Evolutionary conservation across 2,113 vertebrate species (phyloP).

Genomic region (Callionymus lyra): DNA sequence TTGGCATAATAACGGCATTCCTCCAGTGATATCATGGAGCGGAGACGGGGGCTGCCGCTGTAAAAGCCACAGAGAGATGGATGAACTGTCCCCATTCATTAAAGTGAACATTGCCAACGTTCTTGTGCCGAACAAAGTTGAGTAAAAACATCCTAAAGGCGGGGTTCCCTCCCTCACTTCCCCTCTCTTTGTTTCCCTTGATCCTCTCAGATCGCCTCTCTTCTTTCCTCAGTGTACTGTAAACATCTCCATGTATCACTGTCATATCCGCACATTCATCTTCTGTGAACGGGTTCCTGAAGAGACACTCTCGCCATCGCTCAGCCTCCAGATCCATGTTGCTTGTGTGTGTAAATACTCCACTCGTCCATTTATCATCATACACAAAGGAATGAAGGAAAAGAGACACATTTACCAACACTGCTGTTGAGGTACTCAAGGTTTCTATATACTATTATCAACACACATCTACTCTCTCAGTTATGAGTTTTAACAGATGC

Average conservation of each 20-base stretch:
- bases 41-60: conserved; percentile 17
- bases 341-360: too few relatives aligned
- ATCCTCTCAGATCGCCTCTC: too few relatives aligned
- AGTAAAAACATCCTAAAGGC: conserved; percentile 32
- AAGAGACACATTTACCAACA: too few relatives aligned
- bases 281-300: conserved; percentile 34
- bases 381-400: too few relatives aligned
- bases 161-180: conserved; percentile 3
- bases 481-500: too few relatives aligned
- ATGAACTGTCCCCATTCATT: conserved; percentile 27
- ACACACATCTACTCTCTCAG: too few relatives aligned
- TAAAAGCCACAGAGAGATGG: conserved; percentile 23
- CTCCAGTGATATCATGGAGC: conserved; percentile 32
- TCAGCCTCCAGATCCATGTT: too few relatives aligned
- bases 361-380: too few relatives aligned
- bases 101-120: conserved; percentile 21
- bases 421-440: too few relatives aligned
- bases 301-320: conserved; percentile 32
- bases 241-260: conserved; percentile 65
- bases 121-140: conserved; percentile 7
- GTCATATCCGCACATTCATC: conserved; percentile 61
- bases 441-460: too few relatives aligned
- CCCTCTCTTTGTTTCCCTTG: conserved; percentile 11
- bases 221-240: conserved; percentile 44
- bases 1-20: conserved; percentile 38